Conservation (phyloP, 2,113 vertebrate genomes). For the Oceanites oceanicus region DNA sequence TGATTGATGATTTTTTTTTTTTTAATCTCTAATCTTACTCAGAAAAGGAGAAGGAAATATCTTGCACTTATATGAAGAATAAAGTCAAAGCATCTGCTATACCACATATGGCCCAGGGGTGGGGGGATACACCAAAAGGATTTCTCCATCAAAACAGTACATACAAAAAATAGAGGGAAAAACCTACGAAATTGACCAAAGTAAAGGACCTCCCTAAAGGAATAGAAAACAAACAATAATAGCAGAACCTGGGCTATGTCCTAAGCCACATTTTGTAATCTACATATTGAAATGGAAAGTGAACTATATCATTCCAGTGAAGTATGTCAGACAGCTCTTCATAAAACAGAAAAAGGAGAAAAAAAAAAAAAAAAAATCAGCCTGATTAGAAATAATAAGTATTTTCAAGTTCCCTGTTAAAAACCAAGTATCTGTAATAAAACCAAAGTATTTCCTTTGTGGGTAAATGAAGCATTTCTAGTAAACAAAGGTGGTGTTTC, state of each 20-base stretch:
- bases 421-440: not conserved
- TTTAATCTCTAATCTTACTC: not conserved
- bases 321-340: not conserved
- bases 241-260: not conserved
- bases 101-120: not conserved
- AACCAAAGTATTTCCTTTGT: not conserved
- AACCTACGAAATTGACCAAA: not conserved
- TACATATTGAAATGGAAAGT: not conserved
- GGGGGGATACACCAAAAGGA: not conserved
- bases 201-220: not conserved
- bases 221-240: not conserved
- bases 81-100: not conserved
- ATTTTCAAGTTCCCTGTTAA: not conserved
- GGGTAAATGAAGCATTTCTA: not conserved
- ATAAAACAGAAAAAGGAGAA: not conserved
- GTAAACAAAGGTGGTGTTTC: not conserved
- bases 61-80: not conserved
- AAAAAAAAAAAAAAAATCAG: not conserved
- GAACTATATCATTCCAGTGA: not conserved
- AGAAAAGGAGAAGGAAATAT: not conserved
- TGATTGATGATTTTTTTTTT: not conserved
- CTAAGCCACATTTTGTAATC: not conserved
- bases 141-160: not conserved
- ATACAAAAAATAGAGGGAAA: not conserved
- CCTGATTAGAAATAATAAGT: not conserved